Conservation (phyloP, 2,888 invertebrate species). For the Agrotis clavis region DNA sequence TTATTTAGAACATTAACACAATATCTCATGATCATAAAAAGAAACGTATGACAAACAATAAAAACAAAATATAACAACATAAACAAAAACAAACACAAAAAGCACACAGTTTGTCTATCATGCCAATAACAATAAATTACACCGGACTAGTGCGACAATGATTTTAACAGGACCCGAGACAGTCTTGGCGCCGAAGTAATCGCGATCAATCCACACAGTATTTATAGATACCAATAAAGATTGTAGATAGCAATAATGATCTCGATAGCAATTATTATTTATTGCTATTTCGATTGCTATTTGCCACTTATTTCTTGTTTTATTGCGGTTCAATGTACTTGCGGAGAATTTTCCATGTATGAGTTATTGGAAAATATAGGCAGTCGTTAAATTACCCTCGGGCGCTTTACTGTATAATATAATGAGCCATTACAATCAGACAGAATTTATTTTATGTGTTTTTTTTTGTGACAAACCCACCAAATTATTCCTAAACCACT, state of each 20-base stretch:
- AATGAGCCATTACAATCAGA: no score
- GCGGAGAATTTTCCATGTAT: not conserved
- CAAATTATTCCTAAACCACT: no score
- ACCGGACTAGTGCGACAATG: slow-evolving; percentile 36
- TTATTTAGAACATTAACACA: slow-evolving; percentile 1
- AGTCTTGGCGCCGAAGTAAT: slow-evolving; percentile 63
- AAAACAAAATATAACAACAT: slow-evolving; percentile 33
- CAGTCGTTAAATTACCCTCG: not conserved
- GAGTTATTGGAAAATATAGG: not conserved
- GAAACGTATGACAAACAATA: slow-evolving; percentile 32
- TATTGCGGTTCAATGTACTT: slow-evolving; percentile 46
- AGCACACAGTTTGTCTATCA: slow-evolving; percentile 47
- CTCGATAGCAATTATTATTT: slow-evolving; percentile 66
- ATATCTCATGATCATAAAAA: slow-evolving; percentile 23
- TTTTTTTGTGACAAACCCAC: no score
- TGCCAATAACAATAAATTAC: slow-evolving; percentile 48
- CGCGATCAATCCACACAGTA: slow-evolving; percentile 62
- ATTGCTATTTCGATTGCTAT: slow-evolving; percentile 59
- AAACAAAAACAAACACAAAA: slow-evolving; percentile 32
- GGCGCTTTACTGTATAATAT: no score
- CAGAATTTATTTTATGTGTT: no score
- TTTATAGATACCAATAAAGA: slow-evolving; percentile 65
- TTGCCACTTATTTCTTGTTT: slow-evolving; percentile 44
- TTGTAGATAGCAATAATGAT: slow-evolving; percentile 64
- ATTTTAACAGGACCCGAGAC: slow-evolving; percentile 35